phyloP scores from a whole-genome alignment of 2,888 invertebrate genomes.

The Sesia bembeciformis region DNA sequence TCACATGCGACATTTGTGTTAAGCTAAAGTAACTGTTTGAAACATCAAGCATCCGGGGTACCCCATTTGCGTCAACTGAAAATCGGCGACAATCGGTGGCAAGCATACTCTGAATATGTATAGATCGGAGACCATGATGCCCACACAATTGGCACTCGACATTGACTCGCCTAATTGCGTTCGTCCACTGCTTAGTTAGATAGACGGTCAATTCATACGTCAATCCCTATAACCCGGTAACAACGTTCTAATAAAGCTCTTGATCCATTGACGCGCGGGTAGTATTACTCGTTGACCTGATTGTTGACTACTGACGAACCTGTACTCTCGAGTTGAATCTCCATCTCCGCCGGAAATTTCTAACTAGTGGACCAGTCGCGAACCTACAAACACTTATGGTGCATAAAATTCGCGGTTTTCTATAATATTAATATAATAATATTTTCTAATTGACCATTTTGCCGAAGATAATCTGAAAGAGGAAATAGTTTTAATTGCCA shows the following conservation, averaged over 20 bases:
- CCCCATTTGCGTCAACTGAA: not conserved
- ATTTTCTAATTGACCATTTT: too few relatives aligned
- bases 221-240: conserved; percentile 29
- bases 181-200: conserved; percentile 15
- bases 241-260: conserved; percentile 4
- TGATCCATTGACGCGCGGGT: not conserved
- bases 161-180: conserved; percentile 51
- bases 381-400: too few relatives aligned
- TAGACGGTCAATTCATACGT: conserved; percentile 34
- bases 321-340: not conserved
- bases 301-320: not conserved
- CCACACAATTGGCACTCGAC: conserved; percentile 25
- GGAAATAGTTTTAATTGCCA: too few relatives aligned
- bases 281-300: not conserved
- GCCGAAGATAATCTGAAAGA: too few relatives aligned
- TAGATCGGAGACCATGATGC: conserved; percentile 12
- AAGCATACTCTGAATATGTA: not conserved
- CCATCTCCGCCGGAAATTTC: not conserved
- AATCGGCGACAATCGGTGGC: not conserved
- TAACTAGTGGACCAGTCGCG: not conserved
- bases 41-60: too few relatives aligned
- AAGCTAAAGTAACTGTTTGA: too few relatives aligned
- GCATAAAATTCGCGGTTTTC: too few relatives aligned
- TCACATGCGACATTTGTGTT: too few relatives aligned
- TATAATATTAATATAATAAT: too few relatives aligned